Evolutionary conservation across 2,797 vertebrate genomes (phyloP).

Genomic region (Oceanodroma leucorhoa): DNA sequence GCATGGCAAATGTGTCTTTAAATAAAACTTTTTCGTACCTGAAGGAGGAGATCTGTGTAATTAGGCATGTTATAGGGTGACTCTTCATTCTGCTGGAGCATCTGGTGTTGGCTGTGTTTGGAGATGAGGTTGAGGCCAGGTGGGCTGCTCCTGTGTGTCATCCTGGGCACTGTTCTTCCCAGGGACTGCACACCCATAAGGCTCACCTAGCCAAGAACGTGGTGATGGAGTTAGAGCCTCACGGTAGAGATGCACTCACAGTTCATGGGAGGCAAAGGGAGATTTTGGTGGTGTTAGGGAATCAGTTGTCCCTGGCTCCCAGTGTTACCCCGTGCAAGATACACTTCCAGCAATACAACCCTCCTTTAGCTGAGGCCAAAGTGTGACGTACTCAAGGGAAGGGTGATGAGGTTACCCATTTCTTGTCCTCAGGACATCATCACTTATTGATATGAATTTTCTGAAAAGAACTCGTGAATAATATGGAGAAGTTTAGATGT

Average conservation of each 20-base stretch:
- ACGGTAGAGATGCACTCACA: neutral
- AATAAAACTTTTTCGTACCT: neutral
- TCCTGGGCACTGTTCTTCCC: neutral
- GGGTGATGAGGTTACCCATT: neutral
- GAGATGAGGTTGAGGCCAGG: neutral
- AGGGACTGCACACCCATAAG: rapidly evolving
- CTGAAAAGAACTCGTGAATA: neutral
- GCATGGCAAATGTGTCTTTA: neutral
- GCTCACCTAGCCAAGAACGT: neutral
- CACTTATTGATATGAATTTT: neutral
- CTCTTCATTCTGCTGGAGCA: neutral
- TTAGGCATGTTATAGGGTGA: neutral
- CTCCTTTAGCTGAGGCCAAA: neutral
- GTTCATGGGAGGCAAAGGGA: neutral
- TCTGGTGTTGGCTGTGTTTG: neutral
- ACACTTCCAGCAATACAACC: neutral
- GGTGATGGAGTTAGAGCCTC: neutral
- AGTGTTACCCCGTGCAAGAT: neutral
- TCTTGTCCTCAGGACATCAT: neutral
- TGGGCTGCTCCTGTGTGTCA: neutral
- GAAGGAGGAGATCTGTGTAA: neutral
- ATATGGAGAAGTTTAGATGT: neutral
- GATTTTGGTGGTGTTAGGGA: neutral
- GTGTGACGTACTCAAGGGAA: rapidly evolving
- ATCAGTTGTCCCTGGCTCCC: neutral